Conservation (phyloP, 2,888 invertebrate genomes). For the Dolomedes plantarius region DNA sequence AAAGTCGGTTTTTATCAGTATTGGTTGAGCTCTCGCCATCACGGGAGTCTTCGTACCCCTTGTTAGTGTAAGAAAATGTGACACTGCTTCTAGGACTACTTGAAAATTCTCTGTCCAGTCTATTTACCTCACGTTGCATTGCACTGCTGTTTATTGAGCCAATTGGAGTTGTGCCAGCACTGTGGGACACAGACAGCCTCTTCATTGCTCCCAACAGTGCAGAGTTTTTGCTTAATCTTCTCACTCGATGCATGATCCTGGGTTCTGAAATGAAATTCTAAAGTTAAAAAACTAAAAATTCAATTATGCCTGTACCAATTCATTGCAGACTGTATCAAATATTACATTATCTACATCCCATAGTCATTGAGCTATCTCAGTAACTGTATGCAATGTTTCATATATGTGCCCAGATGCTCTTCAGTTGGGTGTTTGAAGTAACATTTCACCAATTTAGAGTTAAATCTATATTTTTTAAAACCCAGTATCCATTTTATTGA, state of each 20-base stretch:
- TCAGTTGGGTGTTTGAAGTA: too few relatives aligned
- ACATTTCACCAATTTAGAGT: too few relatives aligned
- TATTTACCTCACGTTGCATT: not conserved
- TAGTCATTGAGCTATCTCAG: too few relatives aligned
- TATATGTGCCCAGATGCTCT: too few relatives aligned
- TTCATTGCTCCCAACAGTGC: conserved; percentile 3
- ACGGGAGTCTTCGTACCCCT: not conserved
- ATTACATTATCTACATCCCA: too few relatives aligned
- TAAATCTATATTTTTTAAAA: too few relatives aligned
- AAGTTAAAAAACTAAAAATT: not conserved
- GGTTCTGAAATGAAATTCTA: conserved; percentile 20
- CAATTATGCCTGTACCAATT: not conserved
- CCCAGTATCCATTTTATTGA: too few relatives aligned
- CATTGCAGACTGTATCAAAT: not conserved
- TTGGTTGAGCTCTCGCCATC: too few relatives aligned
- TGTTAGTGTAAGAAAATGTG: not conserved
- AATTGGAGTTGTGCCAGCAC: not conserved
- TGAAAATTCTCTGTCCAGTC: conserved; percentile 18
- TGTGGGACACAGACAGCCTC: conserved; percentile 6
- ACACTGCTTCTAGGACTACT: not conserved
- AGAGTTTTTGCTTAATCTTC: conserved; percentile 31
- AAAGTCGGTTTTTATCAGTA: too few relatives aligned
- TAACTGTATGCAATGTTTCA: too few relatives aligned
- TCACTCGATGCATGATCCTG: not conserved
- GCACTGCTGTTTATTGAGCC: not conserved